Conservation (phyloP, 2,113 vertebrate species). For the Candoia aspera region DNA sequence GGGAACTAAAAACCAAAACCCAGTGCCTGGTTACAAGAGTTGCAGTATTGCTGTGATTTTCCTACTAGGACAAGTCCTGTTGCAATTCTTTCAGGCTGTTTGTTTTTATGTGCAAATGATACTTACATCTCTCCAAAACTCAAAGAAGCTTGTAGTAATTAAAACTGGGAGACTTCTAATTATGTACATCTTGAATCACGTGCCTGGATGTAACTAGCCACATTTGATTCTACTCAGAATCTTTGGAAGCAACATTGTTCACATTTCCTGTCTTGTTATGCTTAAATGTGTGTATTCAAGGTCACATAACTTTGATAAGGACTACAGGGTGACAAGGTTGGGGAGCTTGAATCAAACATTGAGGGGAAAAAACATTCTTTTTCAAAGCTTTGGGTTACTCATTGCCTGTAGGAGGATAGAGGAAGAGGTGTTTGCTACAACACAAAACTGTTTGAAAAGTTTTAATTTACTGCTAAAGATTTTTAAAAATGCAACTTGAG, state of each 20-base stretch:
- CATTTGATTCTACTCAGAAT: background rate
- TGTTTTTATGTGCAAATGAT: background rate
- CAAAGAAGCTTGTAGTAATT: background rate
- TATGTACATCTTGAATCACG: background rate
- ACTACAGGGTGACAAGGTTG: background rate
- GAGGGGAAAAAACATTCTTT: background rate
- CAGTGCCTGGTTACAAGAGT: background rate
- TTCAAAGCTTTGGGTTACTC: constrained; percentile 42
- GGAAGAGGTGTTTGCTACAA: constrained; percentile 36
- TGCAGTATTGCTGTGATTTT: background rate
- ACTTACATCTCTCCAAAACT: background rate
- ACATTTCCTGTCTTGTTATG: background rate
- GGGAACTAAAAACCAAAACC: background rate
- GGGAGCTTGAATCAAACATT: constrained; percentile 4
- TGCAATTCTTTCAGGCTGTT: background rate
- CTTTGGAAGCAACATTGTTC: background rate
- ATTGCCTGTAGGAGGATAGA: constrained; percentile 16
- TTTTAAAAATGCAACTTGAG: constrained; percentile 23
- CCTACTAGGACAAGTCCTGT: background rate
- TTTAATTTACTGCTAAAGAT: constrained; percentile 41
- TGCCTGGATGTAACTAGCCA: constrained; percentile 1
- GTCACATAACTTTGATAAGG: background rate
- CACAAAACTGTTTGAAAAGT: constrained; percentile 44
- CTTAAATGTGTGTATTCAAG: constrained; percentile 18
- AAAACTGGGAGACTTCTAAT: background rate